Evolutionary conservation across 64 coral and sea anemone species (phyloP), one percentile per base, ranked within the genome.

Genomic region (Platygyra sinensis): DNA sequence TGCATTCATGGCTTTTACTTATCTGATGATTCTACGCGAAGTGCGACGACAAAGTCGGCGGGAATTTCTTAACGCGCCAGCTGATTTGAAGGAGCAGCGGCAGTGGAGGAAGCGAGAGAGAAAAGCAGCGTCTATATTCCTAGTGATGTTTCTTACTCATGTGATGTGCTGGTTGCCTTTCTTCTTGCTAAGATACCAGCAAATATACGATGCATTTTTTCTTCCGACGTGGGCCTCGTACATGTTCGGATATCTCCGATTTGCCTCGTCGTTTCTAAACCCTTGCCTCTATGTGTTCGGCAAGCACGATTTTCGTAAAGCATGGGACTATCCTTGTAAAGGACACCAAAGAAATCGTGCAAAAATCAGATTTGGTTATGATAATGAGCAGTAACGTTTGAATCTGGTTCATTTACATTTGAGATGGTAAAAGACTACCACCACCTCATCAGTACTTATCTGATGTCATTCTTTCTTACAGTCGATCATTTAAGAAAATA

Each of bases 291-390:
- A 91, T 24, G 54, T 91, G 17, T 83, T 91, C 83, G 93, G 93
- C 27, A 95, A 95, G 67, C 73, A 91, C 51, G 93, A 95, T 49
- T 95, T 95, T 74, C 63, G 89, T 25, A 87, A 95, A 81, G 93
- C 89, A n/a, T 80, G 84, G 74, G 73, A 65, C 42, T 63, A 62
- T 32, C 36, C 67, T 2, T 72, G 38, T 9, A 71, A 32, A 46
- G 50, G 50, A 52, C 10, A 71, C 17, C 19, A 2, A 10, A 85
- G 81, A 72, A 24, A 85, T 16, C 62, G 81, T 16, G 61, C 30
- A 27, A 85, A n/a, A 64, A 29, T 85, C 81, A 19, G 63, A 85
- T 71, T 64, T 85, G 32, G 38, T 82, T 22, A 82, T 65, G 59
- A 82, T 72, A 42, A 85, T 85, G 81, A 85, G 42, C 20, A 85